Conservation (phyloP, 2,113 vertebrate species). For the Malurus alboscapulatus region DNA sequence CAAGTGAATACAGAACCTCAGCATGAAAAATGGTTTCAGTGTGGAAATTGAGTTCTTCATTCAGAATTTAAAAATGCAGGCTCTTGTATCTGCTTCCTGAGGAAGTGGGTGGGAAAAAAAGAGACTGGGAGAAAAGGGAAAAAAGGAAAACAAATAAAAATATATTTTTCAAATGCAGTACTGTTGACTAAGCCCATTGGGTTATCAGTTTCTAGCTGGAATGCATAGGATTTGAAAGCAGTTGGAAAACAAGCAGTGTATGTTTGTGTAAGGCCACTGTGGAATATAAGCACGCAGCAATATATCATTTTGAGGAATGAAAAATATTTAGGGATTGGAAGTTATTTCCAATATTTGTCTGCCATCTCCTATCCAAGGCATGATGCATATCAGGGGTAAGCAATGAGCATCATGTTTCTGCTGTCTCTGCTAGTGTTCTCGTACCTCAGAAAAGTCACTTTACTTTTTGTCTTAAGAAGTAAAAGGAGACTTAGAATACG, state of each 20-base stretch:
- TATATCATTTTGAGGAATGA: not conserved
- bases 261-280: not conserved
- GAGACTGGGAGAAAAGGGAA: not conserved
- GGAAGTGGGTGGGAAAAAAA: not conserved
- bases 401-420: not conserved
- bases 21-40: not conserved
- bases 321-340: slow-evolving; percentile 1
- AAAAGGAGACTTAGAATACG: not conserved
- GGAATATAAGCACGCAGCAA: not conserved
- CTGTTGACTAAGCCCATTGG: not conserved
- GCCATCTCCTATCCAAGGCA: not conserved
- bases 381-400: not conserved
- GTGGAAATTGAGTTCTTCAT: not conserved
- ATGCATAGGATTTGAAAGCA: not conserved
- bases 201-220: not conserved
- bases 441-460: not conserved
- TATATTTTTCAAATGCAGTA: not conserved
- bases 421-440: not conserved
- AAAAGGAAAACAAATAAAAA: not conserved
- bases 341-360: not conserved
- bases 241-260: not conserved
- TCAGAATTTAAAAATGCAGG: not conserved
- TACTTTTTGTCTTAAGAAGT: not conserved
- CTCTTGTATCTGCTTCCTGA: not conserved
- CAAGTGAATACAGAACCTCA: not conserved